Percentiles rank a stretch among this genome's conserved stretches.
Evolutionary conservation across 2,888 invertebrate species (phyloP).

Genomic region (Xestia c-nigrum): DNA sequence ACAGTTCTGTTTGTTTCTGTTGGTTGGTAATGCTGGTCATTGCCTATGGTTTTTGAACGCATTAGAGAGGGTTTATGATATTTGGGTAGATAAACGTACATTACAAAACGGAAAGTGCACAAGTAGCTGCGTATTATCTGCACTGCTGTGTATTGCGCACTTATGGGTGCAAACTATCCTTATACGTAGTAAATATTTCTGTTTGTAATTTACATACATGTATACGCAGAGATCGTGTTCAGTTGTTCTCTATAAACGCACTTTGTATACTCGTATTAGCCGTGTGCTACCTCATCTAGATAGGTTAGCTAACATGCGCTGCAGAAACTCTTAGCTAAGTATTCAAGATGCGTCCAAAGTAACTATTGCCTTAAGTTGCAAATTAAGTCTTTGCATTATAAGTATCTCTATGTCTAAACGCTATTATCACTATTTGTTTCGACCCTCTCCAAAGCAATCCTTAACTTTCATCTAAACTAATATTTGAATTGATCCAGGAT

Average conservation of each 20-base stretch:
- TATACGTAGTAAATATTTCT: not conserved
- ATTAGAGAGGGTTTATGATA: no score
- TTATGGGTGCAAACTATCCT: not conserved
- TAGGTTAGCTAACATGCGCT: slow-evolving; percentile 18
- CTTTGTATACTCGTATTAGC: not conserved
- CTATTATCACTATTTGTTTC: slow-evolving; percentile 14
- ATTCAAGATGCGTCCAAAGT: not conserved
- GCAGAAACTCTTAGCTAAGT: slow-evolving; percentile 14
- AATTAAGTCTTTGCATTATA: not conserved
- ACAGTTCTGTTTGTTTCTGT: no score
- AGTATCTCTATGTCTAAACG: slow-evolving; percentile 24
- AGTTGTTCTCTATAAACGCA: not conserved
- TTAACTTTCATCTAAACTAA: slow-evolving; percentile 51
- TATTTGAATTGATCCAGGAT: slow-evolving; percentile 28
- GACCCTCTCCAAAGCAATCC: slow-evolving; percentile 32
- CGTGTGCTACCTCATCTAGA: slow-evolving; percentile 7
- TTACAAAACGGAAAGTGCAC: not conserved
- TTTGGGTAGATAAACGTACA: no score
- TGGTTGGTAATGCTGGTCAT: no score
- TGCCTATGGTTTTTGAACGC: no score
- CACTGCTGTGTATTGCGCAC: slow-evolving; percentile 17
- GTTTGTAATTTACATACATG: not conserved
- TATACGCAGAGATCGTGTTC: not conserved
- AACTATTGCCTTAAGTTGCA: slow-evolving; percentile 18
- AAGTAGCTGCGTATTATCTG: not conserved